Base-by-base conservation (phyloP, 2,888 invertebrate species). In the Linyphia triangularis region DNA sequence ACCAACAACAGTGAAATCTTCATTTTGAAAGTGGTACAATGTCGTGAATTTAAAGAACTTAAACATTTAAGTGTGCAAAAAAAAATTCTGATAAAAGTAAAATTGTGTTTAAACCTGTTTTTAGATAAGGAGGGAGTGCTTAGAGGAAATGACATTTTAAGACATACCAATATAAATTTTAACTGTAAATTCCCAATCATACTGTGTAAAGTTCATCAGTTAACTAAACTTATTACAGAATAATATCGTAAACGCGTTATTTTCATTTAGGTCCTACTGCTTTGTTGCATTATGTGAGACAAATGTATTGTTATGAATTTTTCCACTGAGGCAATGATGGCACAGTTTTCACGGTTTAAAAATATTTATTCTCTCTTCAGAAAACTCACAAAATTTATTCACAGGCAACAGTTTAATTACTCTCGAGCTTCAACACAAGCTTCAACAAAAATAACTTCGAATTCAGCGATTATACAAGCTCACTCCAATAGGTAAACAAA, bases 51-150 rank as follows among this genome's bases (percentile, higher is more conserved):
- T 28, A 19, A n/a, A 9, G 5, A 6, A n/a, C n/a, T n/a, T n/a
- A 7, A 33, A 67, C 19, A 37, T 33, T 67, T 9, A 22, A 19
- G 22, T 33, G 10, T 37, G n/a, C 19, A 19, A 13, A 5, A 13
- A 75, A 0, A 40, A 73, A 26, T 13, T n/a, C n/a, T 4, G 26
- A 19, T 59, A 78, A 78, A 3, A 81, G 81, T 59, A 81, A 59
- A 30, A 16, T 69, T 7, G 30, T n/a, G 1, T 33, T n/a, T 79
- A 51, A 19, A 79, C 57, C 67, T 57, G 0, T 51, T 79, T 30
- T 30, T 79, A 10, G 78, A 67, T 67, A 43, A 6, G 7, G 22
- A 28, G 1, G 26, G 19, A 4, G 13, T 43, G 1, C 30, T 78
- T n/a, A 40, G 65, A 65, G 65, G 65, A 5, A 28, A 65, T 10